These are phyloP conservation scores for Lutraria lutraria DNA, from an alignment of 2,888 invertebrate genomes.

Conservation along the genomic window DNA sequence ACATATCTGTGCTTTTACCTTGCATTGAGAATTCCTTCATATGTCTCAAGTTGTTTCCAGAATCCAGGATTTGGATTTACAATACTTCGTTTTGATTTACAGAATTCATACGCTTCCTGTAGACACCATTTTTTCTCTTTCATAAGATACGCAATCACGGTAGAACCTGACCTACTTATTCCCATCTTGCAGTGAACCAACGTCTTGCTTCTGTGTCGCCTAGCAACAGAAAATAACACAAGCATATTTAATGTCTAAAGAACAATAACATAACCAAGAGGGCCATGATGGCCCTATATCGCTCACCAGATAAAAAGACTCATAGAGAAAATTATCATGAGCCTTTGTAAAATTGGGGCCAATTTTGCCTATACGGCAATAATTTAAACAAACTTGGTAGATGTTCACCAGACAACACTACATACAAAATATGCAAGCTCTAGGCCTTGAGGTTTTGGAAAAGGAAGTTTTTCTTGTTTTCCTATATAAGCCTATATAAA, in stretches of 20 bases:
- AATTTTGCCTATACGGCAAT: no score
- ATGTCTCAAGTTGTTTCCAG: conserved; percentile 96
- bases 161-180: conserved; percentile 98
- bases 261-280: no score
- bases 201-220: conserved; percentile 81
- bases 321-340: no score
- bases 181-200: conserved; percentile 99
- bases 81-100: conserved; percentile 95
- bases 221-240: conserved; percentile 62
- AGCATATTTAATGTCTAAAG: not conserved
- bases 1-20: conserved; percentile 80
- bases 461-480: no score
- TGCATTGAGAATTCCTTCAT: conserved; percentile 97
- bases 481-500: no score
- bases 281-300: no score
- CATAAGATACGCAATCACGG: conserved; percentile 97
- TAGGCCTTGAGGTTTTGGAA: no score
- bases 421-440: no score
- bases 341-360: no score
- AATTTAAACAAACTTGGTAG: no score
- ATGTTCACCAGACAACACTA: no score
- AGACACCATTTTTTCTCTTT: conserved; percentile 98
- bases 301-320: no score
- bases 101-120: conserved; percentile 94
- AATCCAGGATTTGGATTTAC: conserved; percentile 99